Percentiles rank a stretch among this genome's conserved stretches.
Conservation (phyloP, 2,113 vertebrate species). For the Macaca nemestrina region DNA sequence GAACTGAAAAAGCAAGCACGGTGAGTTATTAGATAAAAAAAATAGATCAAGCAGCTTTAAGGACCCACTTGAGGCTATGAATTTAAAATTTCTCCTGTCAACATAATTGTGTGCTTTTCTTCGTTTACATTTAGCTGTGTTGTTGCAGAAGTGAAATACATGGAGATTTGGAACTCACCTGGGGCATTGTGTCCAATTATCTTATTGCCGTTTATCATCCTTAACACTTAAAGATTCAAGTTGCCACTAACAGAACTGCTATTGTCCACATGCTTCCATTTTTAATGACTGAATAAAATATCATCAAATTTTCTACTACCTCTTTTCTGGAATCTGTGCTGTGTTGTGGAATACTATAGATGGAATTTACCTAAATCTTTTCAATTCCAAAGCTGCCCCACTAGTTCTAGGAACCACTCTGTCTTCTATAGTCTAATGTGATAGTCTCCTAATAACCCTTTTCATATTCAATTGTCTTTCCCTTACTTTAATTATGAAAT, state of each 20-base stretch:
- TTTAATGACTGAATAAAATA: background rate
- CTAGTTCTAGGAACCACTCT: background rate
- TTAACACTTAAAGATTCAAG: background rate
- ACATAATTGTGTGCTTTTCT: background rate
- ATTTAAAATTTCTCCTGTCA: background rate
- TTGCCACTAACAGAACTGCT: background rate
- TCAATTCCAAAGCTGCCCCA: background rate
- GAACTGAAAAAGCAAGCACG: background rate
- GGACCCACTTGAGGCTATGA: background rate
- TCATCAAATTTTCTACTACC: background rate
- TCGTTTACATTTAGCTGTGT: background rate
- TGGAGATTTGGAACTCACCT: background rate
- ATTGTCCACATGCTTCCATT: background rate
- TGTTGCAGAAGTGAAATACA: background rate
- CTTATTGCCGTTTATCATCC: background rate
- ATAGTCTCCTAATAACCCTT: background rate
- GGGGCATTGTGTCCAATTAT: background rate
- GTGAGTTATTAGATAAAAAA: background rate
- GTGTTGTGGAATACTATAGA: no score
- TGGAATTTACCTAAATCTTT: background rate
- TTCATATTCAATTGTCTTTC: background rate
- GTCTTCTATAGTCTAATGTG: background rate
- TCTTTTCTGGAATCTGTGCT: background rate
- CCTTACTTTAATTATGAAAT: background rate
- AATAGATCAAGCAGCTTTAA: background rate